Conservation (phyloP, 2,113 vertebrate genomes). For the Clarias macrocephalus region DNA sequence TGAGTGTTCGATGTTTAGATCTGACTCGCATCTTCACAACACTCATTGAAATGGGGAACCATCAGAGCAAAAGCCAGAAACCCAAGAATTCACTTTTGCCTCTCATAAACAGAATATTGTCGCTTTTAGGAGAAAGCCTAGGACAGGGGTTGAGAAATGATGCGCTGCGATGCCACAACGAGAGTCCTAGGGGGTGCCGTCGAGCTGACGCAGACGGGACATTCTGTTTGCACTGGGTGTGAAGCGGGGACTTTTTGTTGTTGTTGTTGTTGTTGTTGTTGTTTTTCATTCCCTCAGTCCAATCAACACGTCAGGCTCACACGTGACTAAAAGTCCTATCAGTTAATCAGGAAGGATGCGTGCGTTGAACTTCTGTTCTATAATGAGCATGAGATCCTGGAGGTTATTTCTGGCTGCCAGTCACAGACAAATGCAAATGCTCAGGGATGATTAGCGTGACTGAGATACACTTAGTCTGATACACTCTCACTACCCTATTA, state of each 20-base stretch:
- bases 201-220: neutral
- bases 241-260: too few relatives aligned
- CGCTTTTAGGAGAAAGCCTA: neutral
- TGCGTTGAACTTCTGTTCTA: neutral
- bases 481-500: conserved; percentile 7
- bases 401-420: neutral
- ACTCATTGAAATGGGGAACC: neutral
- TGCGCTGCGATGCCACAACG: neutral
- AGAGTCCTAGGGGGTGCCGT: neutral
- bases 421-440: neutral
- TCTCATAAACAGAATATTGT: neutral
- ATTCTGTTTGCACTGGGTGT: neutral
- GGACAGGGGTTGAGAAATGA: neutral
- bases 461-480: conserved; percentile 1
- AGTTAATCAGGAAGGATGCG: neutral
- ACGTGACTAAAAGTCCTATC: neutral
- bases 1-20: conserved; percentile 32
- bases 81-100: conserved; percentile 7
- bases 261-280: too few relatives aligned
- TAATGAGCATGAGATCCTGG: neutral
- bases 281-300: neutral
- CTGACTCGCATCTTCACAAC: conserved; percentile 26
- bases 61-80: conserved; percentile 19
- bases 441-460: neutral
- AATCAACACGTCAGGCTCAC: neutral